phyloP scores from a whole-genome alignment of 2,797 vertebrate genomes.

The Spea hammondii region DNA sequence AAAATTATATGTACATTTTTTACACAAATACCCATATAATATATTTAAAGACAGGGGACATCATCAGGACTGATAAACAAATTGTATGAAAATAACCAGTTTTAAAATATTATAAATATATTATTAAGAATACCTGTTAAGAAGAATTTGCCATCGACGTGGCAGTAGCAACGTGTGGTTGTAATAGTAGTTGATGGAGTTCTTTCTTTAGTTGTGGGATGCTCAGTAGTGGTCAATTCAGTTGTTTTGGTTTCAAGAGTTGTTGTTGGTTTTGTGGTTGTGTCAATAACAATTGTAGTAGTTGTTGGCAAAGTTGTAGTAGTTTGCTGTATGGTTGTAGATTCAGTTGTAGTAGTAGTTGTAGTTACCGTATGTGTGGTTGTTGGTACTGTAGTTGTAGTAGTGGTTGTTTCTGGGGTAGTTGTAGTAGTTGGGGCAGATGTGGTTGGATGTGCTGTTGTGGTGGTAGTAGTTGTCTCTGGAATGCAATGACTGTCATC shows the following conservation, averaged over 20 bases:
- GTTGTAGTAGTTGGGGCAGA: neutral
- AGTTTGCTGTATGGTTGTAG: neutral
- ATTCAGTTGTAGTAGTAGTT: neutral
- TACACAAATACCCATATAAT: too few species aligned
- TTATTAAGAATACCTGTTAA: conserved; percentile 48
- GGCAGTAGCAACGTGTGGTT: conserved; percentile 50
- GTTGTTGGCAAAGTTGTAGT: too few species aligned
- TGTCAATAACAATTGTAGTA: neutral
- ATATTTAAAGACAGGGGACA: too few species aligned
- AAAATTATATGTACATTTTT: too few species aligned
- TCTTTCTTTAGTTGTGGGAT: conserved; percentile 46
- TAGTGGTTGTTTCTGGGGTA: neutral
- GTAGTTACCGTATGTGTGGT: neutral
- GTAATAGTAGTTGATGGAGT: neutral
- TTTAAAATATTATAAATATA: too few species aligned
- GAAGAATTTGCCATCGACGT: neutral
- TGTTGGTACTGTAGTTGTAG: neutral
- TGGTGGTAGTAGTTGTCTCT: neutral
- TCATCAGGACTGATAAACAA: too few species aligned
- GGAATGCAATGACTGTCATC: conserved; percentile 3
- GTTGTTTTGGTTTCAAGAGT: neutral
- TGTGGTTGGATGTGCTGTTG: neutral
- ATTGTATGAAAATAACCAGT: too few species aligned
- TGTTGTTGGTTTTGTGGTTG: neutral
- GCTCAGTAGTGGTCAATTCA: neutral